These are phyloP conservation scores for Cotesia chilonis DNA, from an alignment of 1,140 invertebrate genomes.

Conservation along the genomic window DNA sequence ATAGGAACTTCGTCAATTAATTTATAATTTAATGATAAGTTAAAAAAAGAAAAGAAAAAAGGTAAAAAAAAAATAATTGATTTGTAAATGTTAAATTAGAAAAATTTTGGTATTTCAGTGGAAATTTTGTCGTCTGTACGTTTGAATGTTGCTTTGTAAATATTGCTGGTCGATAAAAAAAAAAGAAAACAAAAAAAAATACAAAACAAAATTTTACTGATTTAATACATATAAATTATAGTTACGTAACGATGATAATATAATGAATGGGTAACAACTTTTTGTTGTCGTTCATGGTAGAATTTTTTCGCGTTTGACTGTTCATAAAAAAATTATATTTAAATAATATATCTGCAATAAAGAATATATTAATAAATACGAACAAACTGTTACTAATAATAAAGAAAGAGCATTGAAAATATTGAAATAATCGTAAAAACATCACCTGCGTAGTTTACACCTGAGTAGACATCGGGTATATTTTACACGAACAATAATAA, in stretches of 20 bases:
- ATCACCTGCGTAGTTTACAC: too few relatives aligned
- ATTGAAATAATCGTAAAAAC: not conserved
- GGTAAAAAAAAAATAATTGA: constrained; percentile 18
- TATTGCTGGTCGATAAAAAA: constrained; percentile 29
- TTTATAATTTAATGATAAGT: not conserved
- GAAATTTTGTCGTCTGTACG: constrained; percentile 20
- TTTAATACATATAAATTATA: constrained; percentile 42
- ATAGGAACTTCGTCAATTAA: too few relatives aligned
- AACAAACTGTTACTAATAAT: not conserved
- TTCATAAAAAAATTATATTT: constrained; percentile 2
- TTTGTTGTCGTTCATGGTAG: constrained; percentile 29
- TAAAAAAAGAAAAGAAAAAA: constrained; percentile 20
- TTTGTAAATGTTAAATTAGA: too few relatives aligned
- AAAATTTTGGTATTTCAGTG: not conserved
- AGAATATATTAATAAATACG: not conserved
- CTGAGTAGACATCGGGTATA: not conserved
- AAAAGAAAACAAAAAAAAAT: constrained; percentile 5
- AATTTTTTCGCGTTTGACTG: constrained; percentile 29
- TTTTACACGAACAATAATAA: constrained; percentile 12
- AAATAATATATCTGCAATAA: constrained; percentile 18
- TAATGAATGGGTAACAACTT: constrained; percentile 24
- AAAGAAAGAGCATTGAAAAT: not conserved
- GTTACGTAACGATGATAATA: constrained; percentile 31
- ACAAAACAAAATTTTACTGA: constrained; percentile 15
- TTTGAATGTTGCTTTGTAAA: constrained; percentile 44